Evolutionary conservation across 1,140 invertebrate species (phyloP), one percentile per base, ranked within the genome.

Genomic region (Polyergus mexicanus): DNA sequence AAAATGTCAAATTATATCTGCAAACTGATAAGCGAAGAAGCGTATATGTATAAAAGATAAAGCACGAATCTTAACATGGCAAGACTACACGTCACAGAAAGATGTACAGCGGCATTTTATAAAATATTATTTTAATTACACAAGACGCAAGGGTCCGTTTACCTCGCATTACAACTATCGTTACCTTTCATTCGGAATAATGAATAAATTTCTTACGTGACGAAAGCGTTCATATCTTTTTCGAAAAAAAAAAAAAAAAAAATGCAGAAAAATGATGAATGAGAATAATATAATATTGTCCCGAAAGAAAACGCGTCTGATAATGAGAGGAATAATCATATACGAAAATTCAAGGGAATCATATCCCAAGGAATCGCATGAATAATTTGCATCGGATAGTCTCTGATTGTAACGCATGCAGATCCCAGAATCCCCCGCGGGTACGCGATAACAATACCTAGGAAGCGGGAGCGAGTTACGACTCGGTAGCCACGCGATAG

Each of bases 381-480:
- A 28, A 54, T 54, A 35, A 54, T 28, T 32, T 5, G 63, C n/a
- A 41, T 54, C 60, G n/a, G 35, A 11, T 66, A 7, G 38, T 44
- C 54, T 38, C n/a, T 4, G 25, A 35, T 10, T n/a, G 47, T 65
- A 65, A 77, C 68, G 76, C 63, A 68, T 77, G 71, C 76, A 25
- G 81, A 88, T 60, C 47, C 54, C 62, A 86, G 89, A 90, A 90
- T 86, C 74, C 78, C 68, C 66, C 78, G n/a, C 78, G n/a, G 86
- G 88, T 77, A 77, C 41, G 8, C 68, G 71, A 68, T 60, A 90
- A 90, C 86, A 88, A 88, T 90, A 86, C 81, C 84, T 91, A 91
- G 90, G 90, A 91, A 91, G 90, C 85, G 85, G 83, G 38, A 89
- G 71, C 89, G 78, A 85, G 90, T 91, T 91, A 91, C 90, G 90